phyloP scores from a whole-genome alignment of 2,113 vertebrate genomes.

The Clarias batrachus region DNA sequence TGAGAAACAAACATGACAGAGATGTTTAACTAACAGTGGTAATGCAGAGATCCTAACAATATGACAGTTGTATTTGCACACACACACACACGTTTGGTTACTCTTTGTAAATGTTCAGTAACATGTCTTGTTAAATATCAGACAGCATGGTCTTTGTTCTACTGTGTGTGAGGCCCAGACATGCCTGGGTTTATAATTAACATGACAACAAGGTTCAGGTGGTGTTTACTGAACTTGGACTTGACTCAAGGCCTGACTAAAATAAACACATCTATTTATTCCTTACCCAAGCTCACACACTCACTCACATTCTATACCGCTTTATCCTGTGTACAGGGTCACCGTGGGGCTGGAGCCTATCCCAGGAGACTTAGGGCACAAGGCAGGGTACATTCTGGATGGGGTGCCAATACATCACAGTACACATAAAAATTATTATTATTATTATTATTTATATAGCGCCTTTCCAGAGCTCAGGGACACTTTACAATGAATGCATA shows the following conservation, averaged over 20 bases:
- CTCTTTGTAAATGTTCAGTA: not conserved
- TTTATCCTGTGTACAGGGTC: no score
- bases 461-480: no score
- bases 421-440: no score
- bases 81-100: not conserved
- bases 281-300: not conserved
- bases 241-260: not conserved
- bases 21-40: not conserved
- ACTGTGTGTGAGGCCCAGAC: not conserved
- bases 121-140: not conserved
- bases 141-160: constrained; percentile 13
- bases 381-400: no score
- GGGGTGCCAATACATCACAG: no score
- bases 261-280: not conserved
- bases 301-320: no score
- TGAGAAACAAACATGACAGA: not conserved
- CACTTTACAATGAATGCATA: no score
- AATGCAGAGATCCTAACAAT: not conserved
- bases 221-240: constrained; percentile 15
- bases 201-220: not conserved
- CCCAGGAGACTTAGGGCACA: no score
- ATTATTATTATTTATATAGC: no score
- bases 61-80: no score
- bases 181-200: constrained; percentile 39
- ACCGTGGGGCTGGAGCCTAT: no score